Conservation (phyloP, 2,888 invertebrate species). For the Habroteleia sp. region DNA sequence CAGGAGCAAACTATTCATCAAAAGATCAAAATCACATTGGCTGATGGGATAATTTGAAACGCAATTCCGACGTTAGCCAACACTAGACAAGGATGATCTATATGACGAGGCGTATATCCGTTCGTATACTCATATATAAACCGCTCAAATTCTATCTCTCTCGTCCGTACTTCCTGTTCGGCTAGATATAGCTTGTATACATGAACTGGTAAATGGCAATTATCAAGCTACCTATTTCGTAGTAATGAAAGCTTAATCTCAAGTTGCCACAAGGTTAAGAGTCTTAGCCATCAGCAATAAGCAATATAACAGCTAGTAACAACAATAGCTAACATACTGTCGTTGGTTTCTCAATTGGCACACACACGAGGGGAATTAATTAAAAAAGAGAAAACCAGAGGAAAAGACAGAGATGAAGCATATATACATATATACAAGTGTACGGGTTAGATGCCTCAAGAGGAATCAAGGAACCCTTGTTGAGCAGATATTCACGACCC, state of each 20-base stretch:
- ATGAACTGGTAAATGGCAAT: constrained; percentile 65
- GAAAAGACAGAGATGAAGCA: background rate
- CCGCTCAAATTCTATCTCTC: constrained; percentile 26
- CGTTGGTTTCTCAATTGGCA: constrained; percentile 54
- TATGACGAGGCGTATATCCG: constrained; percentile 39
- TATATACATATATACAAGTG: constrained; percentile 1
- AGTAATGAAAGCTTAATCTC: constrained; percentile 68
- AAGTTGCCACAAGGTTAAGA: constrained; percentile 63
- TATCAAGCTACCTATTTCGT: constrained; percentile 66
- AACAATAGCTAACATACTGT: constrained; percentile 26
- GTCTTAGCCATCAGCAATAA: constrained; percentile 32
- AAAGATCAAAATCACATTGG: constrained; percentile 64
- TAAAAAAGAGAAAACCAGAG: constrained; percentile 55
- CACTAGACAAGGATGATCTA: constrained; percentile 53
- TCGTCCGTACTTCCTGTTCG: constrained; percentile 12
- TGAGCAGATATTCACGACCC: constrained; percentile 62
- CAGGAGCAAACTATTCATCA: constrained; percentile 57
- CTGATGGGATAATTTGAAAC: constrained; percentile 66
- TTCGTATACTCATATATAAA: constrained; percentile 32
- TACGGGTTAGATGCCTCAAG: constrained; percentile 55
- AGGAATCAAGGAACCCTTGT: constrained; percentile 66
- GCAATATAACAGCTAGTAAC: constrained; percentile 37
- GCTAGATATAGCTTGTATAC: constrained; percentile 10
- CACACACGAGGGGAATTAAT: constrained; percentile 62
- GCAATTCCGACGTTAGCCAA: constrained; percentile 60